Percentiles rank a stretch among this genome's conserved stretches.
These are phyloP conservation scores for Trachops cirrhosus DNA, from an alignment of 2,797 vertebrate species.

Conservation along the genomic window DNA sequence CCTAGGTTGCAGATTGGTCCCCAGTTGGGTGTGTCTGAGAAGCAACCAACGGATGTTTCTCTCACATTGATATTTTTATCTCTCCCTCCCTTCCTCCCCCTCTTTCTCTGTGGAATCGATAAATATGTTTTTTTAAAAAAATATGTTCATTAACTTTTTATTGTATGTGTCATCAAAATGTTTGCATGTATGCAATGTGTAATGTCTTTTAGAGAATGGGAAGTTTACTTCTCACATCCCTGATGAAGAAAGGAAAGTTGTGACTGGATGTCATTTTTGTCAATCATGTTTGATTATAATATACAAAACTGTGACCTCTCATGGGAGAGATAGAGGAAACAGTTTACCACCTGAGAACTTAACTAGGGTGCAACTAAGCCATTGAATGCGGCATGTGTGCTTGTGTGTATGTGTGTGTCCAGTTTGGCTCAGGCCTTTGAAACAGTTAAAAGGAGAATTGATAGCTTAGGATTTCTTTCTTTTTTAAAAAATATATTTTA, in stretches of 20 bases:
- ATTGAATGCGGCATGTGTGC: not conserved
- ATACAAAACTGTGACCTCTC: not conserved
- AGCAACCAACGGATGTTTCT: not conserved
- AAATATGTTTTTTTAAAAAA: not conserved
- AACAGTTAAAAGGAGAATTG: conserved; percentile 42
- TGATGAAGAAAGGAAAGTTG: not conserved
- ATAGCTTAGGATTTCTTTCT: conserved; percentile 36
- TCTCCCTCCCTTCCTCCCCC: not conserved
- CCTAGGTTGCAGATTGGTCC: not conserved
- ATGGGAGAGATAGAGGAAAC: not conserved
- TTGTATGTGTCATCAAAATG: not conserved
- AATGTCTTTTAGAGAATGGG: not conserved
- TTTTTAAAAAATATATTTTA: no score
- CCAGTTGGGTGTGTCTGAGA: not conserved
- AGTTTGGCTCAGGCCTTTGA: conserved; percentile 33
- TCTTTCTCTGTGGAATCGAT: not conserved
- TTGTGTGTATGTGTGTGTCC: not conserved
- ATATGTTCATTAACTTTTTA: not conserved
- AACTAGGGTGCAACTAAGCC: not conserved
- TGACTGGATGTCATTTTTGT: not conserved
- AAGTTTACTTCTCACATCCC: not conserved
- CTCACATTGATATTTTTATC: not conserved
- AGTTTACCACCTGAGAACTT: not conserved
- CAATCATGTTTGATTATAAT: not conserved
- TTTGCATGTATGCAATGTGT: not conserved